Percentiles rank a stretch among this genome's conserved stretches.
Evolutionary conservation across 53 echinoderm and acorn worm genomes (phyloP).

Genomic region (Echinometra lucunter): DNA sequence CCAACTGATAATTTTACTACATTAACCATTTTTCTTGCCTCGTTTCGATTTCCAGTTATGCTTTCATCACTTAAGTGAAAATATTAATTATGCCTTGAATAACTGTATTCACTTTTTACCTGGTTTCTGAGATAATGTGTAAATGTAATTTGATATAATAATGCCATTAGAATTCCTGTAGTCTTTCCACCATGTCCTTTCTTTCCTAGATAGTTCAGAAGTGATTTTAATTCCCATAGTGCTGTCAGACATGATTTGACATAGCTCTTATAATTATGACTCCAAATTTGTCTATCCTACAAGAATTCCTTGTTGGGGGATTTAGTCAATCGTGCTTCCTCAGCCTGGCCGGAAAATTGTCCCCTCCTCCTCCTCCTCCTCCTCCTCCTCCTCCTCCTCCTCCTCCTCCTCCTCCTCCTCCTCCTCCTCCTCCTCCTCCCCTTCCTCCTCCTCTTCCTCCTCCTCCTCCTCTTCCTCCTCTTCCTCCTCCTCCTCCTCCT

Average conservation of each 20-base stretch:
- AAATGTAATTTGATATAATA: background rate
- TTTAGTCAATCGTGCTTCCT: too few species aligned
- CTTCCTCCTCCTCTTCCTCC: constrained; percentile 67
- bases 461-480: constrained; percentile 82
- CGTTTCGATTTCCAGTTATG: background rate
- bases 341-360: too few species aligned
- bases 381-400: constrained; percentile 69
- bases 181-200: constrained; percentile 1
- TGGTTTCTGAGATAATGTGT: background rate
- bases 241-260: too few species aligned
- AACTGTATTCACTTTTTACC: background rate
- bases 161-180: background rate
- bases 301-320: too few species aligned
- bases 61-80: background rate
- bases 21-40: background rate
- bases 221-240: background rate
- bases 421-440: constrained; percentile 75
- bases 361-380: constrained; percentile 61
- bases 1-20: too few species aligned
- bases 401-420: constrained; percentile 56
- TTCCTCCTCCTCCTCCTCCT: constrained; percentile 64
- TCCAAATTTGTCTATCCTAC: too few species aligned
- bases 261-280: too few species aligned
- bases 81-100: background rate
- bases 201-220: background rate